Conservation (phyloP, 2,797 vertebrate species). For the Acanthurus lineatus region DNA sequence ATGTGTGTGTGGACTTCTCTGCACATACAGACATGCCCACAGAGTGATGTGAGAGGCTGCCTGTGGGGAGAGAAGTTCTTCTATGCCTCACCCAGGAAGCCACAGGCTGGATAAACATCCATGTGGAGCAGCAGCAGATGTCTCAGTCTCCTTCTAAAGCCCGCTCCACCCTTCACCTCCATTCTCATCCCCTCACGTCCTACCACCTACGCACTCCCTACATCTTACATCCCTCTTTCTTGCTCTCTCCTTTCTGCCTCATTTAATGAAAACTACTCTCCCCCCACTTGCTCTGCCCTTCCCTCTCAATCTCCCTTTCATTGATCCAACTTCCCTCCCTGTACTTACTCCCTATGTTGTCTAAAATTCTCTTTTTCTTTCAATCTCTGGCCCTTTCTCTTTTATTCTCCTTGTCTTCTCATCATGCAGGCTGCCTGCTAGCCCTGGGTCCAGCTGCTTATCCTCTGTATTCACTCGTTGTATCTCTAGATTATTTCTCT, state of each 20-base stretch:
- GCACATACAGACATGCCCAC: conserved; percentile 38
- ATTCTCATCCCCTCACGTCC: conserved; percentile 36
- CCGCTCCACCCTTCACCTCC: conserved; percentile 43
- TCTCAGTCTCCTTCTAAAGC: conserved; percentile 61
- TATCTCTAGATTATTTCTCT: conserved; percentile 80
- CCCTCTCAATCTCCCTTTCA: conserved; percentile 38
- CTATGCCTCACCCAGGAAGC: conserved; percentile 67
- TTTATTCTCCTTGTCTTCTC: conserved; percentile 52
- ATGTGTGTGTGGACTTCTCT: conserved; percentile 35
- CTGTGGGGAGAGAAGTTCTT: conserved; percentile 61
- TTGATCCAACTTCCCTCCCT: conserved; percentile 44
- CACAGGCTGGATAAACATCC: conserved; percentile 74
- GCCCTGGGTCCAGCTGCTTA: conserved; percentile 67
- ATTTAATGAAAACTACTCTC: conserved; percentile 60
- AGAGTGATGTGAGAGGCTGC: conserved; percentile 54
- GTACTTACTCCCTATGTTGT: conserved; percentile 42
- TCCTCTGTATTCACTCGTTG: conserved; percentile 49
- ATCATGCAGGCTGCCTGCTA: conserved; percentile 69
- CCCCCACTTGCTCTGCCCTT: conserved; percentile 31
- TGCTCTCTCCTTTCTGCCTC: conserved; percentile 46
- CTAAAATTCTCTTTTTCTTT: conserved; percentile 45
- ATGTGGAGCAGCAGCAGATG: conserved; percentile 68
- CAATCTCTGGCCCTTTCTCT: conserved; percentile 47
- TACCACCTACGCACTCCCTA: conserved; percentile 55
- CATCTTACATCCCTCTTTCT: conserved; percentile 40